Evolutionary conservation across 1,140 invertebrate species (phyloP).

Genomic region (Eurosta solidaginis): DNA sequence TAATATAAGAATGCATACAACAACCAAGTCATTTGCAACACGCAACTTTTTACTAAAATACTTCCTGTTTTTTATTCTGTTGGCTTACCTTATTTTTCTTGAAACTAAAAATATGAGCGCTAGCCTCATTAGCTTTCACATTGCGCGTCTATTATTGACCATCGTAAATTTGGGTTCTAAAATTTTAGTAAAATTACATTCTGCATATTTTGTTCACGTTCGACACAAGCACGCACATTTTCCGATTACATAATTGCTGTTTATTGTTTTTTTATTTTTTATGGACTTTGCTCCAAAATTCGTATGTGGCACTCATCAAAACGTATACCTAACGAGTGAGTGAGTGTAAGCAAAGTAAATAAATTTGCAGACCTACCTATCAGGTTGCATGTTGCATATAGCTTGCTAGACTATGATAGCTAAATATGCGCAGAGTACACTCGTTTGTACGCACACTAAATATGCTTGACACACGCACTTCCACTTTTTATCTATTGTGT

Average conservation of each 20-base stretch:
- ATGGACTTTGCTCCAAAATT: background rate
- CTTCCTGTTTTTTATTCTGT: too few relatives aligned
- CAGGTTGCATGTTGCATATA: background rate
- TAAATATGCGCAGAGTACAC: too few relatives aligned
- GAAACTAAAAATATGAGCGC: background rate
- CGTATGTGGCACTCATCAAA: background rate
- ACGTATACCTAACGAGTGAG: background rate
- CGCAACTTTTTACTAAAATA: background rate
- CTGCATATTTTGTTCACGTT: background rate
- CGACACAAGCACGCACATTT: background rate
- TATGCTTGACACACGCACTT: background rate
- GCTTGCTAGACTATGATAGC: background rate
- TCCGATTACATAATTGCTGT: background rate
- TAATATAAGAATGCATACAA: background rate
- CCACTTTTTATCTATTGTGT: too few relatives aligned
- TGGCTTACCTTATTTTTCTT: background rate
- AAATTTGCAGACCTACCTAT: background rate
- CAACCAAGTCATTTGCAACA: background rate
- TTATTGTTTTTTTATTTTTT: background rate
- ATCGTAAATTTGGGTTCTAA: background rate
- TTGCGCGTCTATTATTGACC: background rate
- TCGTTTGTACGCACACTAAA: background rate
- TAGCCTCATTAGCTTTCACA: background rate
- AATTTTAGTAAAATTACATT: background rate
- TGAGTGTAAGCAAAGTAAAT: background rate